A percentile compares a stretch with the other conserved stretches of the same genome.
phyloP scores from a whole-genome alignment of 64 coral and sea anemone genomes.

The Porites lutea region DNA sequence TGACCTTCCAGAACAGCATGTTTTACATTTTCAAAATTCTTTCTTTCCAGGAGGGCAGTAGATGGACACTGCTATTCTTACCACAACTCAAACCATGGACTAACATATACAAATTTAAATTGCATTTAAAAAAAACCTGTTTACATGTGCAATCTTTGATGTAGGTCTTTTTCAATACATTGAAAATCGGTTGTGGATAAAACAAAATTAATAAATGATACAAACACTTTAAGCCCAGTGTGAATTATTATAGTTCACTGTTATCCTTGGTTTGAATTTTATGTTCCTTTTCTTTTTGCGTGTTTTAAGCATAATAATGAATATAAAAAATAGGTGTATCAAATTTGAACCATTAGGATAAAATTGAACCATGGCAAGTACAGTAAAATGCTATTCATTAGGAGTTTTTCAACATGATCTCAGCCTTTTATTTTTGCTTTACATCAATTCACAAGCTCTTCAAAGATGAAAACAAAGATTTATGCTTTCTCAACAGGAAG shows the following conservation, averaged over 20 bases:
- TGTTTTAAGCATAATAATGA: too few species aligned
- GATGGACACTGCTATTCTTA: background rate
- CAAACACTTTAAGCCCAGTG: too few species aligned
- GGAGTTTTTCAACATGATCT: too few species aligned
- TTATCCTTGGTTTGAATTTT: too few species aligned
- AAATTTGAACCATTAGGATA: too few species aligned
- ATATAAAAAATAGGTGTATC: too few species aligned
- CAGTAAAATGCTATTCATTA: too few species aligned
- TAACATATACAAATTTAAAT: background rate
- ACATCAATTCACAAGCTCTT: background rate
- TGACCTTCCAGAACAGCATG: background rate
- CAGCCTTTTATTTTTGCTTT: background rate
- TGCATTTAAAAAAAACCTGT: background rate
- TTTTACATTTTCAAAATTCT: constrained; percentile 23
- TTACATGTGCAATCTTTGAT: background rate
- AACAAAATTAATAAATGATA: too few species aligned
- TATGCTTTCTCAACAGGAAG: background rate
- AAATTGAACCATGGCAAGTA: too few species aligned
- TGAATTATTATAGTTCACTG: too few species aligned
- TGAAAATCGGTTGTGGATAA: too few species aligned
- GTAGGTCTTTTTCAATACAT: background rate
- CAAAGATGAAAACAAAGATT: background rate
- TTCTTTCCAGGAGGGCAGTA: background rate
- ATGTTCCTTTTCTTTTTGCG: too few species aligned
- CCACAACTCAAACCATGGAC: background rate